Evolutionary conservation across 2,888 invertebrate genomes (phyloP).

Genomic region (Stenchaetothrips biformis): DNA sequence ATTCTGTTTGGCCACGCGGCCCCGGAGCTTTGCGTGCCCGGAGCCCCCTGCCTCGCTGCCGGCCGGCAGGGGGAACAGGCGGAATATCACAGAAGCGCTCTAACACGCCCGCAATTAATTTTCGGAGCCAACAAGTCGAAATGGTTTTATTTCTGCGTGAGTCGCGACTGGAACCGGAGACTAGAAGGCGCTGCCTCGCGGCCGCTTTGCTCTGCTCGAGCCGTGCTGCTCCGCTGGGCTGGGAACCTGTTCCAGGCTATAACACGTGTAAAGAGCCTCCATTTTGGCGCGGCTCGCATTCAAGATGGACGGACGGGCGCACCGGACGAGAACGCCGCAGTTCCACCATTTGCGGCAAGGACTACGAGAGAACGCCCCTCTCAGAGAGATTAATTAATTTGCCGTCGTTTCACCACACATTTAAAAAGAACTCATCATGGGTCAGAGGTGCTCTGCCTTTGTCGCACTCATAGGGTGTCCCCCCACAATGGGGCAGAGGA

Average conservation of each 20-base stretch:
- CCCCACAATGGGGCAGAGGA: too few relatives aligned
- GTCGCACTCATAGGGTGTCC: too few relatives aligned
- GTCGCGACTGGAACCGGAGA: neutral
- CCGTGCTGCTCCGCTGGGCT: neutral
- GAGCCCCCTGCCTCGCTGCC: neutral
- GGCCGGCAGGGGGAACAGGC: neutral
- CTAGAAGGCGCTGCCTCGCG: neutral
- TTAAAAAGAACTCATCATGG: neutral
- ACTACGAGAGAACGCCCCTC: too few relatives aligned
- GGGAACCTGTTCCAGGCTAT: too few relatives aligned
- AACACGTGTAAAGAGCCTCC: too few relatives aligned
- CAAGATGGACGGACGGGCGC: too few relatives aligned
- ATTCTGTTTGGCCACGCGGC: neutral
- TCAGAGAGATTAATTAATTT: too few relatives aligned
- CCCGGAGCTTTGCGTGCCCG: neutral
- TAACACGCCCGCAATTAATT: neutral
- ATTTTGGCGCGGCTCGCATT: too few relatives aligned
- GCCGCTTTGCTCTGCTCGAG: neutral
- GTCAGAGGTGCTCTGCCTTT: neutral
- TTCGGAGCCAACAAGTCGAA: neutral
- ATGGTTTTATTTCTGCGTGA: neutral
- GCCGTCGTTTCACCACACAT: too few relatives aligned
- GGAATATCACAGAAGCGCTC: neutral
- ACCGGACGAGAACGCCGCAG: too few relatives aligned
- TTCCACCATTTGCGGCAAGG: too few relatives aligned